Conservation (phyloP, 2,797 vertebrate genomes). For the Schizopygopsis malacanthus region DNA sequence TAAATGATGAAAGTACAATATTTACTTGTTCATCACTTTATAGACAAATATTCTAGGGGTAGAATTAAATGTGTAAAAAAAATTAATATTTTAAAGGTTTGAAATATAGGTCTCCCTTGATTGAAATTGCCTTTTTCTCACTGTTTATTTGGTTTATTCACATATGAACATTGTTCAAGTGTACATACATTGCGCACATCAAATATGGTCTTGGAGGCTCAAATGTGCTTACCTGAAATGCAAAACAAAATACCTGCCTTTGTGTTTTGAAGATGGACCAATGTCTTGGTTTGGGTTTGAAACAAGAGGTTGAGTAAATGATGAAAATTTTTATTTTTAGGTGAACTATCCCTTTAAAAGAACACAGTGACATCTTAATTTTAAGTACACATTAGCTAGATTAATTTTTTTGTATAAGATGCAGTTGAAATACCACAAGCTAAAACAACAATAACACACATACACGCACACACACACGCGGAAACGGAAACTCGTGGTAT, state of each 20-base stretch:
- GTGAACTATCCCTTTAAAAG: background rate
- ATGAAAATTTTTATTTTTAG: background rate
- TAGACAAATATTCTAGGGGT: background rate
- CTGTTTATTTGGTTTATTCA: background rate
- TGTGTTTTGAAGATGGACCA: background rate
- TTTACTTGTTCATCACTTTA: background rate
- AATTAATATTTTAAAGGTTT: background rate
- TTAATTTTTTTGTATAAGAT: background rate
- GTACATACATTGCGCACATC: background rate
- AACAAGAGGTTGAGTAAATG: background rate
- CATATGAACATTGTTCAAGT: background rate
- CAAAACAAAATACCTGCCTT: no score
- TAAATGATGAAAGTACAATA: background rate
- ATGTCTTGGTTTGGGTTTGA: background rate
- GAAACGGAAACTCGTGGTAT: no score
- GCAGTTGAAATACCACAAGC: background rate
- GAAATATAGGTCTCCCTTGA: background rate
- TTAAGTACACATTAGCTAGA: background rate
- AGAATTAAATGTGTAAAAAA: background rate
- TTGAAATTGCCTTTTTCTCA: background rate
- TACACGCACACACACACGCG: no score
- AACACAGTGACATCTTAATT: background rate
- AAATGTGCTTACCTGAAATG: background rate
- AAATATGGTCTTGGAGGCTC: background rate
- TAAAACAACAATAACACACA: no score